Evolutionary conservation across 2,888 invertebrate species (phyloP).

Genomic region (Apamea monoglypha): DNA sequence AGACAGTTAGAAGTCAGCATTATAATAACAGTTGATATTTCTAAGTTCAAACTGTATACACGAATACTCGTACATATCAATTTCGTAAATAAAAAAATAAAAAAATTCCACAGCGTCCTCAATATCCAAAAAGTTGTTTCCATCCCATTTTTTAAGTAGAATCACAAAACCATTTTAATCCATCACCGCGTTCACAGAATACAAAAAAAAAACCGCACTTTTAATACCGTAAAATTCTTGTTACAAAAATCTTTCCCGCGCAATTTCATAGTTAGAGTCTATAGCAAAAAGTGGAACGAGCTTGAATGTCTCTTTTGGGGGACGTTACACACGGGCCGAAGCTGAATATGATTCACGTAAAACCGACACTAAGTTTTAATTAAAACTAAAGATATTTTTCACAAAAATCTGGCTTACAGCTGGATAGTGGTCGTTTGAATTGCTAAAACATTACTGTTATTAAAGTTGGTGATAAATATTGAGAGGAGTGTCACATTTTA

Average conservation of each 20-base stretch:
- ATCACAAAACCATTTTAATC: conserved; percentile 55
- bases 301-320: conserved; percentile 80
- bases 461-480: conserved; percentile 39
- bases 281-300: conserved; percentile 71
- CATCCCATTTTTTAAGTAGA: conserved; percentile 20
- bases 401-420: conserved; percentile 72
- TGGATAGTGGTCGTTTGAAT: conserved; percentile 66
- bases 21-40: background rate
- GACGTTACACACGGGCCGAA: conserved; percentile 73
- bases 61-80: background rate
- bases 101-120: background rate
- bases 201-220: conserved; percentile 52
- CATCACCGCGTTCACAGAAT: conserved; percentile 51
- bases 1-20: background rate
- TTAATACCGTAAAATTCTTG: conserved; percentile 60
- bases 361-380: conserved; percentile 81
- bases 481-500: background rate
- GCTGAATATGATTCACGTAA: conserved; percentile 81
- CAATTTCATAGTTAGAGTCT: conserved; percentile 69
- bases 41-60: background rate
- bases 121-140: conserved; percentile 11
- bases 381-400: conserved; percentile 80
- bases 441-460: conserved; percentile 57
- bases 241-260: conserved; percentile 65
- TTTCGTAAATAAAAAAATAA: background rate